Conservation (phyloP, 2,797 vertebrate genomes). For the Melanotaenia trifasciata region DNA sequence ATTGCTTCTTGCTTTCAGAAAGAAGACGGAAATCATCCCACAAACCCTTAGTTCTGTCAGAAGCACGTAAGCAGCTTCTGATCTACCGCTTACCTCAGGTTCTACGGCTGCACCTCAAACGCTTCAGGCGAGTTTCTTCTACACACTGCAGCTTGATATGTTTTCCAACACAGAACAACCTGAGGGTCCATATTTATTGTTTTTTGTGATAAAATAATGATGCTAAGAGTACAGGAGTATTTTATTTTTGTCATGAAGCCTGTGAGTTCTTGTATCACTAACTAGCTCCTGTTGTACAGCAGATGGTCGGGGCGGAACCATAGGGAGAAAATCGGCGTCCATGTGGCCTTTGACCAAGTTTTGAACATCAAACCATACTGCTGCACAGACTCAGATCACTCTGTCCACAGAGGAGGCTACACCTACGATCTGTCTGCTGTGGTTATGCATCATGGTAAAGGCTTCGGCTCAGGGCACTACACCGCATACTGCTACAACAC, state of each 20-base stretch:
- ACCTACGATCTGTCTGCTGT: constrained; percentile 98
- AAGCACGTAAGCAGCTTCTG: constrained; percentile 99
- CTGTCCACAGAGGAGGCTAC: constrained; percentile 91
- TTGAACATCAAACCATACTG: constrained; percentile 99
- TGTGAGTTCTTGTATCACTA: constrained; percentile 25
- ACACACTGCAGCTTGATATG: not conserved
- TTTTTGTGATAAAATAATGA: not conserved
- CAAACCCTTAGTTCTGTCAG: constrained; percentile 95
- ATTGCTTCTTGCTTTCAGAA: constrained; percentile 78
- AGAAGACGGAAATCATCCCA: constrained; percentile 95
- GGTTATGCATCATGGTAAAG: constrained; percentile 99
- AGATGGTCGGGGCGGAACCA: constrained; percentile 99
- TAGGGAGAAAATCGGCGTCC: constrained; percentile 99
- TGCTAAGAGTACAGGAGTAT: not conserved
- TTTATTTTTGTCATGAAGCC: not conserved
- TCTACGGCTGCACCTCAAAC: constrained; percentile 99
- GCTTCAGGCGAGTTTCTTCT: constrained; percentile 90
- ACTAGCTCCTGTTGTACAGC: constrained; percentile 54
- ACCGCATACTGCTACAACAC: constrained; percentile 99
- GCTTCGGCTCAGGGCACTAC: constrained; percentile 99
- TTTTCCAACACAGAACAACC: not conserved
- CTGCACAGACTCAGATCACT: constrained; percentile 91
- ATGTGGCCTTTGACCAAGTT: constrained; percentile 98
- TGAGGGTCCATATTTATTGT: not conserved
- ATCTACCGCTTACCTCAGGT: constrained; percentile 99